Percentiles rank a stretch among this genome's conserved stretches.
These are phyloP conservation scores for Mesocentrotus franciscanus DNA, from an alignment of 53 echinoderm and acorn worm species.

Conservation along the genomic window DNA sequence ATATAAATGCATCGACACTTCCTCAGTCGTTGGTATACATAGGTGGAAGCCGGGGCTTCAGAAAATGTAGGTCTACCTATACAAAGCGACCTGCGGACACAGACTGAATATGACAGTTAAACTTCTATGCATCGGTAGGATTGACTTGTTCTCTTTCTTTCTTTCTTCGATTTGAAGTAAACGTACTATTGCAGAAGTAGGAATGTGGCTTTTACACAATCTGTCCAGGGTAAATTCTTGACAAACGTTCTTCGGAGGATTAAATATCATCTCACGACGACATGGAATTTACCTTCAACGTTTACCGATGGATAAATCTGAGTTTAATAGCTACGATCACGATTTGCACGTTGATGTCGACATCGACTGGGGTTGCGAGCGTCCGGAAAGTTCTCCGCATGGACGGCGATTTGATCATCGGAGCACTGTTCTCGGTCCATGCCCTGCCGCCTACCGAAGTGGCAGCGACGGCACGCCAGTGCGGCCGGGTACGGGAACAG, in stretches of 20 bases:
- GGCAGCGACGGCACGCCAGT: constrained; percentile 81
- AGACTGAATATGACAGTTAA: background rate
- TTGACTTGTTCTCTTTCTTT: background rate
- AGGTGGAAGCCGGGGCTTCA: background rate
- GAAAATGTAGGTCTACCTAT: background rate
- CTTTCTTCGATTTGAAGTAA: background rate
- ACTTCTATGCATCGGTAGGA: background rate
- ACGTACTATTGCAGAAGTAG: background rate
- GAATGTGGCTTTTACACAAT: background rate
- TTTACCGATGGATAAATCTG: constrained; percentile 16
- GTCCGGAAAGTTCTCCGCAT: constrained; percentile 86
- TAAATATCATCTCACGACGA: background rate
- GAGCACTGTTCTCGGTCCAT: constrained; percentile 96
- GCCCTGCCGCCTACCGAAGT: constrained; percentile 70
- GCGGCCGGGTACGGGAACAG: constrained; percentile 90
- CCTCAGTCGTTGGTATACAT: background rate
- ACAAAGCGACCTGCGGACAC: background rate
- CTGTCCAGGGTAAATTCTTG: background rate
- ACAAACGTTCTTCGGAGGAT: background rate
- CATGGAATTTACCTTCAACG: background rate
- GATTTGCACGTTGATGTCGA: constrained; percentile 43
- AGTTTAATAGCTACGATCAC: background rate
- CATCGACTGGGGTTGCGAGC: constrained; percentile 62
- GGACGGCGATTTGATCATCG: constrained; percentile 92
- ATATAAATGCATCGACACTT: background rate